Evolutionary conservation across 1,140 invertebrate species (phyloP).

Genomic region (Pogonomyrmex californicus): DNA sequence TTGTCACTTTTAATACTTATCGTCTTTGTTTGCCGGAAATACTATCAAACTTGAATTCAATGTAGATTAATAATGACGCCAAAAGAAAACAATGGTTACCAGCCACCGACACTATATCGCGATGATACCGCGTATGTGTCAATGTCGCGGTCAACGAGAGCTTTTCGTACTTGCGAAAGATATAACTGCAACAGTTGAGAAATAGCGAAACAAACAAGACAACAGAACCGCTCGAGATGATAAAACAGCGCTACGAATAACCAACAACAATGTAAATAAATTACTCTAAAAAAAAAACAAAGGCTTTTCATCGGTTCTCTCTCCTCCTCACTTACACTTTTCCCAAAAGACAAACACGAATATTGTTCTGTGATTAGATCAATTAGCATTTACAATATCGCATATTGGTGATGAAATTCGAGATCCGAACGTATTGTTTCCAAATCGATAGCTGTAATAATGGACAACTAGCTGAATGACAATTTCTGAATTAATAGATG

Average conservation of each 20-base stretch:
- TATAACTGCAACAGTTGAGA: slow-evolving; percentile 25
- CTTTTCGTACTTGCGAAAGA: slow-evolving; percentile 13
- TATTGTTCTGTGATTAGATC: not conserved
- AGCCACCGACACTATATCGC: slow-evolving; percentile 13
- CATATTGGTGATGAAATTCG: not conserved
- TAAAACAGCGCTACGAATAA: slow-evolving; percentile 19
- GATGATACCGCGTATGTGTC: slow-evolving; percentile 28
- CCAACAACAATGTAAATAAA: not conserved
- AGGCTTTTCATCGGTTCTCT: not conserved
- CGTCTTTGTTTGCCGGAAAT: not conserved
- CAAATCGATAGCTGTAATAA: slow-evolving; percentile 28
- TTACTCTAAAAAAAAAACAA: not conserved
- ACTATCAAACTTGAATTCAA: not conserved
- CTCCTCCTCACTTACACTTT: not conserved
- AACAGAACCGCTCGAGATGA: not conserved
- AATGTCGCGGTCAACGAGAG: slow-evolving; percentile 40
- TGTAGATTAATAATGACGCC: not conserved
- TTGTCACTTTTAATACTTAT: too few relatives aligned
- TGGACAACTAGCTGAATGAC: not conserved
- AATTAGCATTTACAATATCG: slow-evolving; percentile 12
- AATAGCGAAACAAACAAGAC: not conserved
- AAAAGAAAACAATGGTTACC: not conserved
- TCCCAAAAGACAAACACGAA: not conserved
- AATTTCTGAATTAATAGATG: slow-evolving; percentile 25
- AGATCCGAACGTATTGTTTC: not conserved